Evolutionary conservation across 2,113 vertebrate genomes (phyloP), one percentile per base, ranked within the genome.

Genomic region (Pomatostomus ruficeps): DNA sequence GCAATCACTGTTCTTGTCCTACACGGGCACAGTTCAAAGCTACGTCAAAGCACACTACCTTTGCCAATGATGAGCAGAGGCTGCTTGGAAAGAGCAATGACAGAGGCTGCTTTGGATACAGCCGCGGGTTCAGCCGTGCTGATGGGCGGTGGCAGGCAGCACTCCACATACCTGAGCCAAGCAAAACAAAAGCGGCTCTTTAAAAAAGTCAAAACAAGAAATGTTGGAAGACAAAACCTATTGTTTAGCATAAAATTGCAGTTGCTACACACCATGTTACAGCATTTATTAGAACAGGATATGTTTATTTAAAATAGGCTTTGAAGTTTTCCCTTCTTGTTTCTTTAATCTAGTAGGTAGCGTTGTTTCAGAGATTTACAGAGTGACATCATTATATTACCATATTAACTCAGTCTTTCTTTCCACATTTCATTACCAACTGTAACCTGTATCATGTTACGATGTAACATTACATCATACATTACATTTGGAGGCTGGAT

Each of bases 51-150:
- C 35, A 25, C 8, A 11, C 28, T 98, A 99, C 99, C 99, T 99
- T 99, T 99, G 36, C 99, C 99, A 40, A 99, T 86, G 94, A 99
- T 98, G 15, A 99, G 83, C 46, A 99, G 98, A n/a, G 99, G 99
- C 65, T 98, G 98, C 84, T 97, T 97, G 68, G 99, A 98, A 42
- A 59, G 75, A 97, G 97, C 97, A 70, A 99, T 79, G 36, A 98
- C 59, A 62, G 98, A 96, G 0, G 88, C 91, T 25, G 99, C 99
- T 82, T 83, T 65, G 7, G 72, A 66, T 12, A 99, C 94, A 22
- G 98, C 97, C 19, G 93, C 67, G 6, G 61, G 36, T 20, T 98
- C 97, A 33, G 99, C 99, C 78, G 96, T 84, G 95, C 98, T 98
- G 66, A 98, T 6, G 5, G 99, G 99, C 88, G 98, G 98, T 31